Conservation (phyloP, 2,113 vertebrate genomes). For the Brienomyrus longianalis region DNA sequence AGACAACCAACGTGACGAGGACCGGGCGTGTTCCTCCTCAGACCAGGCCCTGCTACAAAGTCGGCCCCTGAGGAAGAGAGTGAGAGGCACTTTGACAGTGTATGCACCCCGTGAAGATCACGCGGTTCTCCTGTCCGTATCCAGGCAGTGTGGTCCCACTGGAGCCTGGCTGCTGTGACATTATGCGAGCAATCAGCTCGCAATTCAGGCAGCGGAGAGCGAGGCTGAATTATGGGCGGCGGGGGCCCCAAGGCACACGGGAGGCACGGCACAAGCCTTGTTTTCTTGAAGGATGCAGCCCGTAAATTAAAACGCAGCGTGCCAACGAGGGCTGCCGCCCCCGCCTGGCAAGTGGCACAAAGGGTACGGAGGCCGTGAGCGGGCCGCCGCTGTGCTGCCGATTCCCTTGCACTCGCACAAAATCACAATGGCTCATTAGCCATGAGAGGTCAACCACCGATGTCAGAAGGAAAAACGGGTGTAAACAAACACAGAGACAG, state of each 20-base stretch:
- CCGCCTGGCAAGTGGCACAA: not conserved
- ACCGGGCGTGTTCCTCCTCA: constrained; percentile 39
- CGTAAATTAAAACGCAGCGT: not conserved
- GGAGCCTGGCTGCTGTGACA: constrained; percentile 53
- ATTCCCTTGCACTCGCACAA: not conserved
- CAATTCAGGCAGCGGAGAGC: constrained; percentile 23
- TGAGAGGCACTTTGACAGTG: constrained; percentile 52
- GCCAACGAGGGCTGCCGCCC: not conserved
- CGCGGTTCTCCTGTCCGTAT: constrained; percentile 43
- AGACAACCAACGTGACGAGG: constrained; percentile 42
- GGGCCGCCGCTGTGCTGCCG: not conserved
- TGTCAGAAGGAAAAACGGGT: not conserved
- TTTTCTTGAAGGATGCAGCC: not conserved
- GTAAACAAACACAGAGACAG: not conserved
- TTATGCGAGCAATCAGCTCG: constrained; percentile 53
- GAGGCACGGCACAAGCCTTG: not conserved
- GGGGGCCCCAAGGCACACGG: not conserved
- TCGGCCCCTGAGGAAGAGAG: constrained; percentile 35
- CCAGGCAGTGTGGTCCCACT: constrained; percentile 22
- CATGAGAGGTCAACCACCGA: not conserved
- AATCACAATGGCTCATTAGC: not conserved
- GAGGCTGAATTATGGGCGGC: not conserved
- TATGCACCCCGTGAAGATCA: constrained; percentile 40
- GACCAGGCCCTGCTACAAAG: constrained; percentile 48
- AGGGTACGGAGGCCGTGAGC: not conserved